phyloP scores from a whole-genome alignment of 2,113 vertebrate species.

The Oxyruncus cristatus region DNA sequence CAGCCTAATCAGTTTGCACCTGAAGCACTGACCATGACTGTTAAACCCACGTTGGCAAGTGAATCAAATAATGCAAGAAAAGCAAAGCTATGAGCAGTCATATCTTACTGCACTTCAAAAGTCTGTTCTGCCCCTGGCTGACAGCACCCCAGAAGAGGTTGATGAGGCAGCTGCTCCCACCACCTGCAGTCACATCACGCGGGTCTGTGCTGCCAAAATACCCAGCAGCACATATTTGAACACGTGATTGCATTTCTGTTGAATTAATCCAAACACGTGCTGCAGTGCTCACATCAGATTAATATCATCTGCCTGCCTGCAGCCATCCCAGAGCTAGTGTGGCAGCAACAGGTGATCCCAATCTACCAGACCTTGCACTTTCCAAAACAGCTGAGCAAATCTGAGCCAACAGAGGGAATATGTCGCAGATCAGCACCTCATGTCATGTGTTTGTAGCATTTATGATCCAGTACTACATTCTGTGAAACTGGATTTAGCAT shows the following conservation, averaged over 20 bases:
- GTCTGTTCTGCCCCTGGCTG: neutral
- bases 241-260: neutral
- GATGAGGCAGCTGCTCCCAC: neutral
- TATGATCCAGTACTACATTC: neutral
- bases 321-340: rapidly evolving
- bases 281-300: neutral
- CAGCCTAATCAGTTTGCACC: neutral
- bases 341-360: neutral
- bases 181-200: neutral
- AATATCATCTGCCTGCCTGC: neutral
- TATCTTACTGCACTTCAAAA: neutral
- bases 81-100: neutral
- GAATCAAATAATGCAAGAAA: neutral
- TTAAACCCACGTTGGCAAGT: neutral
- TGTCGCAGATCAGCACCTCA: neutral
- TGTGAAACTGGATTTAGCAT: neutral
- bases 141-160: neutral
- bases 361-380: neutral
- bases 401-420: neutral
- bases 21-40: neutral
- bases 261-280: neutral
- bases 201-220: neutral
- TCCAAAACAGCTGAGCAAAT: neutral
- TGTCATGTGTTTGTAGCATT: neutral
- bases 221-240: neutral